Evolutionary conservation across 92 coral and sea anemone genomes (phyloP).

Genomic region (Phenganax stokvisi): DNA sequence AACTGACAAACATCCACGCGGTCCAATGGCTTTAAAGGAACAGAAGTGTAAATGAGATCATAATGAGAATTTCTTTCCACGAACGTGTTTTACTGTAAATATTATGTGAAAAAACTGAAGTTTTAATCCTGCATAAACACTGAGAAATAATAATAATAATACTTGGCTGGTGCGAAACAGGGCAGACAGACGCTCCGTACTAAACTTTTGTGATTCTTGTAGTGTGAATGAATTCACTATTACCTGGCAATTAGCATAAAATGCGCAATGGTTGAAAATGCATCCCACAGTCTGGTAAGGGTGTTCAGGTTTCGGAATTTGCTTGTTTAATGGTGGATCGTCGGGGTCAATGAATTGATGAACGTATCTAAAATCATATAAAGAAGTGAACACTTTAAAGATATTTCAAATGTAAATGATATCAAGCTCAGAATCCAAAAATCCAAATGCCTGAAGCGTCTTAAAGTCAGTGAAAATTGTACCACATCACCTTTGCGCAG

Average conservation of each 20-base stretch:
- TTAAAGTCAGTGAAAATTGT: not conserved
- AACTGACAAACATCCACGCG: conserved; percentile 83
- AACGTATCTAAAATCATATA: conserved; percentile 49
- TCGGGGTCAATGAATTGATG: conserved; percentile 91
- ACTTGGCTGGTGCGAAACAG: too few species aligned
- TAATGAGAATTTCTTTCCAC: too few species aligned
- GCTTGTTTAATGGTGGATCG: conserved; percentile 81
- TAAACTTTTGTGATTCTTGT: conserved; percentile 85
- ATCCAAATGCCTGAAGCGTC: too few species aligned
- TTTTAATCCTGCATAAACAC: too few species aligned
- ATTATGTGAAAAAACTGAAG: too few species aligned
- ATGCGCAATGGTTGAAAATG: conserved; percentile 80
- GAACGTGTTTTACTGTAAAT: too few species aligned
- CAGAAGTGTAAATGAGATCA: not conserved
- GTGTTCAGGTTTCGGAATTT: conserved; percentile 66
- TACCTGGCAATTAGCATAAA: conserved; percentile 95
- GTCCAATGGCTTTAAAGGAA: conserved; percentile 69
- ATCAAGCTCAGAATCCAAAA: not conserved
- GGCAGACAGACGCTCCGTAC: conserved; percentile 24
- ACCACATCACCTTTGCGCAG: conserved; percentile 82
- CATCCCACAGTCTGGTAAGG: conserved; percentile 94
- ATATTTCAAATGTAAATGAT: not conserved
- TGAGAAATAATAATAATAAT: too few species aligned
- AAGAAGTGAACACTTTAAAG: not conserved
- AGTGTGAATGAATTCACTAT: not conserved